Evolutionary conservation across 2,113 vertebrate species (phyloP).

Genomic region (Rhea pennata): DNA sequence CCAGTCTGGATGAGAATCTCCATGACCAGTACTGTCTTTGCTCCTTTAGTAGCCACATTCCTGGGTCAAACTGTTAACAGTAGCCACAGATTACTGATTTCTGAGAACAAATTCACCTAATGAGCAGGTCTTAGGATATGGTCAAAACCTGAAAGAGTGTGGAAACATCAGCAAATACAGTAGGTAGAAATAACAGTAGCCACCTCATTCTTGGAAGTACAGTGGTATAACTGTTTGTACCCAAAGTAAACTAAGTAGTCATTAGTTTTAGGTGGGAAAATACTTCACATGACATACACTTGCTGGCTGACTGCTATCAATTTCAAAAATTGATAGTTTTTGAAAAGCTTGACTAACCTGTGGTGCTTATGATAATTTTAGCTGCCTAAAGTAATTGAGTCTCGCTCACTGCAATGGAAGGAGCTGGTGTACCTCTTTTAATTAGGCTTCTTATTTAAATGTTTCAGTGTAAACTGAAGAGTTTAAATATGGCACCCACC

Average conservation of each 20-base stretch:
- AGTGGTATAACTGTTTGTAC: neutral
- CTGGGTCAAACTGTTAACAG: neutral
- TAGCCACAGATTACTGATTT: neutral
- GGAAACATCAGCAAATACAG: neutral
- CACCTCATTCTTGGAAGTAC: neutral
- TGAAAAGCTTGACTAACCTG: neutral
- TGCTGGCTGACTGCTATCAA: neutral
- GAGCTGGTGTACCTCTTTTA: neutral
- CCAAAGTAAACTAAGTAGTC: neutral
- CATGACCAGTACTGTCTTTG: neutral
- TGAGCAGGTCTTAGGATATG: neutral
- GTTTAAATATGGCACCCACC: fast-evolving
- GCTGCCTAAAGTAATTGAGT: neutral
- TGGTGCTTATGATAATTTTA: neutral
- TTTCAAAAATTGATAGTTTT: neutral
- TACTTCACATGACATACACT: neutral
- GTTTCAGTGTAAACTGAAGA: neutral
- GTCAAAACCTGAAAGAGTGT: neutral
- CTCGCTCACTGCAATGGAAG: neutral
- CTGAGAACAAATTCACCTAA: neutral
- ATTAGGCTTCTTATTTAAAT: neutral
- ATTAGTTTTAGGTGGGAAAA: neutral
- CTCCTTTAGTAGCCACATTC: neutral
- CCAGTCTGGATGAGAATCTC: neutral
- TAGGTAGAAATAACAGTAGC: neutral